Evolutionary conservation across 2,888 invertebrate genomes (phyloP), one percentile per base, ranked within the genome.

Genomic region (Alcis repandata): DNA sequence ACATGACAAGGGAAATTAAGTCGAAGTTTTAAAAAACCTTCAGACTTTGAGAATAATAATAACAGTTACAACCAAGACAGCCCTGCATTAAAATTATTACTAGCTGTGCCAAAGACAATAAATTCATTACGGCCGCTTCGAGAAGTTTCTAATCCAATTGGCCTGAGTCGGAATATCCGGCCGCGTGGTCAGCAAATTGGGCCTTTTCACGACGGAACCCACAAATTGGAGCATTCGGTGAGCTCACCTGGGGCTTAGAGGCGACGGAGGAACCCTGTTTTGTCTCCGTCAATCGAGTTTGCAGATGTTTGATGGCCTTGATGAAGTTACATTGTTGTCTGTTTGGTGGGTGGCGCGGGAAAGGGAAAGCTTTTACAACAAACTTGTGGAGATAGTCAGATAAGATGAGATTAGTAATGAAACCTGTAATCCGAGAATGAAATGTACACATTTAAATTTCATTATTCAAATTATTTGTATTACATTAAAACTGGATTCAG

Each of bases 131-230:
- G 59, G 19, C 62, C 59, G 61, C 66, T 64, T 73, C 65, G 68
- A 64, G 65, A 72, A 72, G 49, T 74, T 71, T 72, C 65, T 74
- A 74, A 74, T 72, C 74, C 69, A 74, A 72, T 74, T 56, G 68
- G 45, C 57, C 38, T 46, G 22, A 59, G 54, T 53, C 53, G 27
- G 62, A 66, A 56, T 63, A 68, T 65, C 62, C 59, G 66, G 59
- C 57, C 61, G 59, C 53, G 66, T 63, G 76, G 76, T 75, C 78
- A 77, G 76, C 75, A 76, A 76, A 77, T 77, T 75, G 75, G 67
- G 69, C 73, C 76, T 72, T 73, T 75, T 73, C 72, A 71, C 66
- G 59, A 38, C 67, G 71, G 73, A 69, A 61, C 71, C 75, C 70
- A 68, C 75, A 73, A 77, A 76, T 74, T 76, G 72, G 65, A 49